phyloP scores from a whole-genome alignment of 53 echinoderm and acorn worm genomes.

The Paracentrotus lividus region DNA sequence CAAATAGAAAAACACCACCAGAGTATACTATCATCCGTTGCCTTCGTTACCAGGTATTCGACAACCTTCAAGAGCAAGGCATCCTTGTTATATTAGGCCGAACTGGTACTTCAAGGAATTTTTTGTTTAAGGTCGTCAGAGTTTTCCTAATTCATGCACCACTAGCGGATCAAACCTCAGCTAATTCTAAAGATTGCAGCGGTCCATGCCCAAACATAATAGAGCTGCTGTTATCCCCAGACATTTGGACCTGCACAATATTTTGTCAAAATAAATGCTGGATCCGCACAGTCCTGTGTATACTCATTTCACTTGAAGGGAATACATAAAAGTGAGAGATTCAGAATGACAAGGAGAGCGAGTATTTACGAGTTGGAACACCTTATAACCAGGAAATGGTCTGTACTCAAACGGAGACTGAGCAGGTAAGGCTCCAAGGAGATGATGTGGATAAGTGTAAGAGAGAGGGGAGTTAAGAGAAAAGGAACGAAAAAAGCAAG shows the following conservation, averaged over 20 bases:
- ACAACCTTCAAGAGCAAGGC: neutral
- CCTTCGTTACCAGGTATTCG: slow-evolving; percentile 28
- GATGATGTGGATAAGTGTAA: neutral
- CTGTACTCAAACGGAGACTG: slow-evolving; percentile 26
- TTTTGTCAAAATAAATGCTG: no score
- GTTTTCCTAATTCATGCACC: no score
- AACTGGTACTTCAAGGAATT: neutral
- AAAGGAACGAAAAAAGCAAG: neutral
- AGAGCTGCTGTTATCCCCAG: no score
- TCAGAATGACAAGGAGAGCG: slow-evolving; percentile 20
- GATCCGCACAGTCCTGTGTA: no score
- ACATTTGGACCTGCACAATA: no score
- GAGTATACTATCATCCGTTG: slow-evolving; percentile 22
- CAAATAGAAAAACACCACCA: slow-evolving; percentile 17
- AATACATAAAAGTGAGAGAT: no score
- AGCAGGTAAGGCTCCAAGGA: neutral
- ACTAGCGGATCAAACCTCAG: no score
- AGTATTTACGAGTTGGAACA: slow-evolving; percentile 46
- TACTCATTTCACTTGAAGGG: neutral
- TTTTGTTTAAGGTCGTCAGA: no score
- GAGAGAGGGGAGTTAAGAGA: neutral
- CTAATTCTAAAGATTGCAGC: no score
- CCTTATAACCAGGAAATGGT: slow-evolving; percentile 30
- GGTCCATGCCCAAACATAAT: no score
- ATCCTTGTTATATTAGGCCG: neutral